Evolutionary conservation across 2,113 vertebrate species (phyloP), one percentile per base, ranked within the genome.

Genomic region (Cavia aperea): DNA sequence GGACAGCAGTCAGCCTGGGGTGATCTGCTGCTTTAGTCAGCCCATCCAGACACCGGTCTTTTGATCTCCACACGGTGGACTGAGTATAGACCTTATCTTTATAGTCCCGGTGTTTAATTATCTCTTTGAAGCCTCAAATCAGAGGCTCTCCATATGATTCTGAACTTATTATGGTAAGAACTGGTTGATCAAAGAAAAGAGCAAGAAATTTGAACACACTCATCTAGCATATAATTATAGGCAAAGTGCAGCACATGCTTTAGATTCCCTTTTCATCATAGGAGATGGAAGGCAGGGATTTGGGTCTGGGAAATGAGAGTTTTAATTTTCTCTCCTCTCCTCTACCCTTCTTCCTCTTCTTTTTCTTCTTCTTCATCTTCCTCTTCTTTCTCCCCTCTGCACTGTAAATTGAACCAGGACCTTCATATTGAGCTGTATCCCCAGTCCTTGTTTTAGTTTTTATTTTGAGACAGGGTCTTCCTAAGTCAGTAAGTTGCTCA

Each of bases 91-190:
- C 62, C 65, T 70, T 66, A 63, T 51, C 58, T 81, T 65, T 72
- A 43, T 31, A 75, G 73, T 33, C 49, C 62, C 6, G 31, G 68
- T 86, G 66, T 93, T 92, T 88, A 95, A 94, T 87, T 60, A 49
- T 77, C 51, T 43, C 62, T 11, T 36, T 87, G 73, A 94, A 95
- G 83, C 26, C 18, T n/a, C 56, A 54, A 79, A 89, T 91, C 39
- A 82, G 84, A 89, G 89, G 63, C 33, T 88, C 75, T 92, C 75
- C 9, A 0, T 90, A 54, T 90, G 36, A 95, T 88, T 92, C 90
- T 70, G 60, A 93, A 49, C 29, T 86, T 81, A 31, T 33, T 78
- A 39, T 56, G 26, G 56, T 77, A 9, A 91, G 54, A 94, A 89
- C 43, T 39, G 58, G 12, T 60, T 88, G 33, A 88, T 60, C 54